Evolutionary conservation across 2,797 vertebrate species (phyloP), one percentile per base, ranked within the genome.

Genomic region (Steatocranus sp.): DNA sequence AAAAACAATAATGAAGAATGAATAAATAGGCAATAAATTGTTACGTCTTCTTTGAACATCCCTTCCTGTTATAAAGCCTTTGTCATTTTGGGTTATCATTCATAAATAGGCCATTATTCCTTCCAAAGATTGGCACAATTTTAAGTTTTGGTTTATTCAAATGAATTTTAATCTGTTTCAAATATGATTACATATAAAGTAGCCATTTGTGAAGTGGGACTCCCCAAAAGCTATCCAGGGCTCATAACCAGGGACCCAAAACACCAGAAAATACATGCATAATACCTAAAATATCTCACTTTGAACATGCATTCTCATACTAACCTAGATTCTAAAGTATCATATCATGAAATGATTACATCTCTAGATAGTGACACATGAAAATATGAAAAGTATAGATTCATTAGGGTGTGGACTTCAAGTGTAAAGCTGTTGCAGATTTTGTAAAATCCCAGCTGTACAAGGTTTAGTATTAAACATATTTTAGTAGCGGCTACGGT

Each of bases 21-120:
- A 79, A 50, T 76, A 66, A 79, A 66, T 78, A 54, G 56, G 88
- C 73, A 87, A 90, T 90, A 88, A 85, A 89, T 73, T 50, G 17
- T 66, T 79, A 25, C 17, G n/a, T 50, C 18, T 56, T 81, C 61
- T 32, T 32, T 38, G 11, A 18, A 36, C 38, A 66, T 54, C 2
- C 5, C 2, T 61, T 20, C 46, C 9, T 50, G 23, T 23, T 78
- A 48, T 36, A n/a, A 78, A 43, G 14, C 2, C 3, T 32, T 32
- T 11, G 43, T 54, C 34, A 43, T 49, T 12, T 30, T 81, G 38
- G 48, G 20, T 61, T 12, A 8, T 27, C 54, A 51, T 4, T 66
- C 2, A 73, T 66, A 10, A 27, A 15, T 15, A n/a, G 20, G 1
- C 2, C 17, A 17, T 6, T 12, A 7, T 15, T 34, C 0, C 25